Evolutionary conservation across 1,140 invertebrate species (phyloP), one percentile per base, ranked within the genome.

Genomic region (Caerostris extrusa): DNA sequence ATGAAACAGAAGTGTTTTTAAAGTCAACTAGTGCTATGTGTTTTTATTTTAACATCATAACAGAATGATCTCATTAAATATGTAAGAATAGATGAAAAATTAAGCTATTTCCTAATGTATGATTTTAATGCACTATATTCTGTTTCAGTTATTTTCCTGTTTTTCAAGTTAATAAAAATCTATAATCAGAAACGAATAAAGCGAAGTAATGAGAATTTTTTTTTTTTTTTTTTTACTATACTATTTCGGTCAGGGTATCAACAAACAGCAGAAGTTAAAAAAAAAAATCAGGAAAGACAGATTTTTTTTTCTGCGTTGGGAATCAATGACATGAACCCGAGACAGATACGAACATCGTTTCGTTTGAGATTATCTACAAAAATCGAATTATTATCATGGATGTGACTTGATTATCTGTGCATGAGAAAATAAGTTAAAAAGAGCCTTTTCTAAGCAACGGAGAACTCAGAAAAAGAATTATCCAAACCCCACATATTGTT

Each of bases 191-290:
- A n/a, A n/a, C n/a, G n/a, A n/a, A n/a, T 91, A 82, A 91, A 91
- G 67, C 90, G 71, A 91, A 64, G 90, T 91, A 91, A 91, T 91
- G 71, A 91, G 90, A 91, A 82, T 91, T 91, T 82, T 82, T 91
- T 91, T 6, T 77, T 77, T 77, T 34, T 34, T 34, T 34, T 34
- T 34, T 34, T 2, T 34, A 87, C 57, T 60, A 50, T 58, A 87
- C 17, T 87, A 87, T 55, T 85, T 17, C 82, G 61, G 85, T 64
- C 34, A 34, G n/a, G 85, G 58, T 60, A 87, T 87, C 85, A 87
- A 53, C 10, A 64, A 87, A 87, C 57, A 87, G n/a, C 12, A n/a
- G 85, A 60, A 60, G 85, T 87, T 87, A 87, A 87, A 64, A 87
- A 87, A 83, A n/a, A n/a, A n/a, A n/a, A n/a, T 64, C 19, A 50